Base-by-base conservation (phyloP, 2,888 invertebrate species). In the Hirtodrosophila duncani region DNA sequence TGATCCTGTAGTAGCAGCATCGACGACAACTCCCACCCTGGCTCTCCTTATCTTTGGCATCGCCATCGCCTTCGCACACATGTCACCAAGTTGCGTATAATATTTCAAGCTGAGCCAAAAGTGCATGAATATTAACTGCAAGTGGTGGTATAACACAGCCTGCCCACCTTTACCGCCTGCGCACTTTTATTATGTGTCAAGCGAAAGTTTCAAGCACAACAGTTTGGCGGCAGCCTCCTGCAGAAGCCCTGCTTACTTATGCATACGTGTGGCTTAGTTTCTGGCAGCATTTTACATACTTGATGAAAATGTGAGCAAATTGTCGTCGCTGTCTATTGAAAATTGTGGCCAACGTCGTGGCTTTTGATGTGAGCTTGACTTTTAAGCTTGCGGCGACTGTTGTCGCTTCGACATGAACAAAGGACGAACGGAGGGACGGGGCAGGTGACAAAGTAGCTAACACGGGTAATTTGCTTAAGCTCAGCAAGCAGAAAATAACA, bases 121-220 rank as follows among this genome's bases (percentile, higher is more conserved):
- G 50, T 75, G 75, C 79, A 75, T 74, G 75, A 74, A 78, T 75
- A 75, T 75, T 78, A 75, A 74, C 75, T 75, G 75, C 78, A 75
- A 64, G 71, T 67, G 63, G 38, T 55, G 52, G 37, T 34, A 41
- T 48, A 29, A 30, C 42, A 42, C 43, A 33, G 21, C 42, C 24
- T 26, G 18, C 17, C 23, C 30, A 23, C 20, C 33, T 0, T 2
- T 9, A 7, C 9, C 7, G 5, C 24, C 38, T 43, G 46, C 48
- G 27, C 59, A 49, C 60, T 57, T 70, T 67, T 62, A 52, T 55
- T 48, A 57, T 52, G 44, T 48, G 49, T 17, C 59, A 48, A 57
- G 44, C 17, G 34, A 57, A 75, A 71, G 39, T 66, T 66, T 71
- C 58, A 59, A 63, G 65, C 49, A 31, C 39, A 14, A 59, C 45